Evolutionary conservation across 1,140 invertebrate species (phyloP), one percentile per base, ranked within the genome.

Genomic region (Drosophila arawakana): DNA sequence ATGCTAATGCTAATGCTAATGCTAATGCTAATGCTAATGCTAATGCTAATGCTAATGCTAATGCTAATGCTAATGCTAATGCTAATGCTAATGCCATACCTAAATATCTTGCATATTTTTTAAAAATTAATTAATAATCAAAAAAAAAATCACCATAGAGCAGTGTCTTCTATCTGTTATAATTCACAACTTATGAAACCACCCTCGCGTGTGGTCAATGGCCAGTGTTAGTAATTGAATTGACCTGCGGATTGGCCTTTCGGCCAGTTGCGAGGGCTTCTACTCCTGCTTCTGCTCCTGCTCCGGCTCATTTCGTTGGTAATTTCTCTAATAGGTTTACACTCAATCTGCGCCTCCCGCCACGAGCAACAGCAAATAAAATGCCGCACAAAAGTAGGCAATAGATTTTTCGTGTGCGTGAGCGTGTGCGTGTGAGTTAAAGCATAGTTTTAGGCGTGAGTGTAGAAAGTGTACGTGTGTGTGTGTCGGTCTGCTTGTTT

Each of bases 261-360:
- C 46, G 47, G 41, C 69, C 71, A 65, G 71, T 49, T 60, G 46
- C 55, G 52, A 50, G 58, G 76, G 55, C 65, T 72, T 61, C 25
- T 30, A 0, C 25, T 30, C 25, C 81, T 69, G 62, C 88, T 82
- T 76, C 25, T 5, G 25, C 25, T 30, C 25, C 25, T 4, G 25
- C 25, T 30, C 25, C 81, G 73, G 67, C 88, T 82, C 80, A 86
- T 83, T 86, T 88, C 78, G 80, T 80, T 78, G 84, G 83, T 84
- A 86, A 88, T 86, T 86, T 86, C 80, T 86, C 62, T 86, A 88
- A 86, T 86, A 82, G 83, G 83, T 88, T 88, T 88, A 86, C 82
- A 86, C 83, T 86, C 83, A 86, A 86, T 86, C 84, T 83, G 61
- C 68, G 44, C 37, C 18, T 34, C 39, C 35, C 15, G n/a, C 73